Percentiles rank a stretch among this genome's conserved stretches.
phyloP scores from a whole-genome alignment of 2,113 vertebrate genomes.

The Rhegmatorhina hoffmannsi region DNA sequence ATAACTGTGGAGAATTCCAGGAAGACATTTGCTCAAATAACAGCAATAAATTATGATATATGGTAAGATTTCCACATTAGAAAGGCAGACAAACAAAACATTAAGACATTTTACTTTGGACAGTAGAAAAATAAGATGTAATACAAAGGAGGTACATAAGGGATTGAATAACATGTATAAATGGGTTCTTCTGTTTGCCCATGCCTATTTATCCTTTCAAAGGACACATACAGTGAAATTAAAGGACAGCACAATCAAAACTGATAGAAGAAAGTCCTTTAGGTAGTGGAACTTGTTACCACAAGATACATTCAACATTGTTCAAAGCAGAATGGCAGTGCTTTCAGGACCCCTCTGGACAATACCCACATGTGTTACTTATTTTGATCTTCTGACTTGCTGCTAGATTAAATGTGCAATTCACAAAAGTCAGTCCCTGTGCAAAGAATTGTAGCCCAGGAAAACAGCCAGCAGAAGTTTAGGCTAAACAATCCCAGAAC shows the following conservation, averaged over 20 bases:
- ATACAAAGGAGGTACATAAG: background rate
- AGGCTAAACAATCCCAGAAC: slow-evolving; percentile 21
- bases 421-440: slow-evolving; percentile 13
- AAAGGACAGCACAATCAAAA: slow-evolving; percentile 31
- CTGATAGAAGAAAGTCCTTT: background rate
- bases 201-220: slow-evolving; percentile 16
- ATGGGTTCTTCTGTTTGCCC: background rate
- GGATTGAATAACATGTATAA: background rate
- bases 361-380: background rate
- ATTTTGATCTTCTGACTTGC: slow-evolving; percentile 22
- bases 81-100: slow-evolving; percentile 43
- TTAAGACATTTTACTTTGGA: slow-evolving; percentile 10
- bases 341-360: background rate
- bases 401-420: slow-evolving; percentile 35
- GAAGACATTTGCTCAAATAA: slow-evolving; percentile 28
- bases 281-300: background rate
- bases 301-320: background rate
- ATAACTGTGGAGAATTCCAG: slow-evolving; percentile 31
- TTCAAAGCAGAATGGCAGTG: background rate
- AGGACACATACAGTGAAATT: background rate
- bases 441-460: background rate
- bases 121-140: slow-evolving; percentile 26
- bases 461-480: slow-evolving; percentile 47
- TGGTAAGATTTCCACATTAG: background rate
- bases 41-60: background rate